Base-by-base conservation (phyloP, 2,888 invertebrate species). In the Lasioglossum oenotherae region DNA sequence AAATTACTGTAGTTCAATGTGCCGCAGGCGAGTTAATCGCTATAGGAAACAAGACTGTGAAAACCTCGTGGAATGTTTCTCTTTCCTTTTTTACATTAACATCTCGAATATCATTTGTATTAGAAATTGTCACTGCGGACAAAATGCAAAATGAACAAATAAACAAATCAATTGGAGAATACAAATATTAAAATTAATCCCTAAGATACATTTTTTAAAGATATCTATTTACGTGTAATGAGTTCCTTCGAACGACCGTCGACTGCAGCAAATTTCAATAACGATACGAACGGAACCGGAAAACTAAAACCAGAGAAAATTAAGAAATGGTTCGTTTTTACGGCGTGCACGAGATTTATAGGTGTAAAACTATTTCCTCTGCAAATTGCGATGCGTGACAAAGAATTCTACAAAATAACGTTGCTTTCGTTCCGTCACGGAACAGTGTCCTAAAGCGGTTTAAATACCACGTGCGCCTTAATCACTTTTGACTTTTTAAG, bases 401-500 rank as follows among this genome's bases (percentile, higher is more conserved):
- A 23, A 73, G 74, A 89, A 67, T 82, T 72, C 41, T 72, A 8
- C 57, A 73, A 80, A 31, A 44, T 60, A 79, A 53, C 72, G 72
- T 77, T 46, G 57, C n/a, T 19, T 10, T 38, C 64, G 69, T 69
- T 60, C 44, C 57, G 74, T 78, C 81, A 41, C 80, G 72, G 41
- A 80, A 79, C 60, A 82, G 60, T 60, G 75, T 80, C n/a, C 31
- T 69, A 60, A 83, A 78, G 53, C 73, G 77, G 57, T 76, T 81
- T 80, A 87, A 85, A 89, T 80, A 67, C 73, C 73, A 46, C 44
- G 67, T 69, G 57, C 35, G n/a, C 73, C 60, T 27, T 84, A 90
- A 90, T 89, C 89, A 84, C 67, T 64, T 80, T 84, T 46, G 81
- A 84, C 87, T 85, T 87, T 86, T 84, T 74, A 88, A 87, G 80